Evolutionary conservation across 2,797 vertebrate genomes (phyloP).

Genomic region (Leuciscus waleckii): DNA sequence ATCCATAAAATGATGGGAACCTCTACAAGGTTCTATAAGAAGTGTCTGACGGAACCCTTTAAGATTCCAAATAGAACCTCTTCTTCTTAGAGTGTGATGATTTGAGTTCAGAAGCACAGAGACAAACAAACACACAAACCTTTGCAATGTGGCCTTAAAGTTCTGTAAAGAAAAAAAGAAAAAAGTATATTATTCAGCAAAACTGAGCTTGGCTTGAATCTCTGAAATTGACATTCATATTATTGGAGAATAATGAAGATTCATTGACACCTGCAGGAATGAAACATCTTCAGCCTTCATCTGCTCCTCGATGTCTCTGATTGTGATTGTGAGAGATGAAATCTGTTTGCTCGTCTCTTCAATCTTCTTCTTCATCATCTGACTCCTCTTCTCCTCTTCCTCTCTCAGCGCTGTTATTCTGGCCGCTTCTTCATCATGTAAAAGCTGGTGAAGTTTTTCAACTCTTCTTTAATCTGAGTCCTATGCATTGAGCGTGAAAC

Average conservation of each 20-base stretch:
- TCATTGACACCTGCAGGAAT: not conserved
- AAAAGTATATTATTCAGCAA: not conserved
- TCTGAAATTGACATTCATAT: not conserved
- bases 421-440: too few species aligned
- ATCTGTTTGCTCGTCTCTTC: too few species aligned
- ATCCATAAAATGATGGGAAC: too few species aligned
- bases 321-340: too few species aligned
- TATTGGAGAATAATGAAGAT: not conserved
- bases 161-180: not conserved
- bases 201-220: not conserved
- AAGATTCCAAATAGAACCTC: too few species aligned
- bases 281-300: not conserved
- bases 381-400: too few species aligned
- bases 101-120: not conserved
- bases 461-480: not conserved
- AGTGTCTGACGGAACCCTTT: too few species aligned
- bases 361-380: too few species aligned
- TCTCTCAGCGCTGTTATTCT: too few species aligned
- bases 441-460: not conserved
- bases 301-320: too few species aligned
- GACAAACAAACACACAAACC: constrained; percentile 5
- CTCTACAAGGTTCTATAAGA: too few species aligned
- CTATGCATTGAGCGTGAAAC: not conserved
- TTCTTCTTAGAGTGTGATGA: not conserved
- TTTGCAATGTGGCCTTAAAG: not conserved